Percentiles rank a stretch among this genome's conserved stretches.
phyloP scores from a whole-genome alignment of 2,888 invertebrate species.

The Mythimna ferrago region DNA sequence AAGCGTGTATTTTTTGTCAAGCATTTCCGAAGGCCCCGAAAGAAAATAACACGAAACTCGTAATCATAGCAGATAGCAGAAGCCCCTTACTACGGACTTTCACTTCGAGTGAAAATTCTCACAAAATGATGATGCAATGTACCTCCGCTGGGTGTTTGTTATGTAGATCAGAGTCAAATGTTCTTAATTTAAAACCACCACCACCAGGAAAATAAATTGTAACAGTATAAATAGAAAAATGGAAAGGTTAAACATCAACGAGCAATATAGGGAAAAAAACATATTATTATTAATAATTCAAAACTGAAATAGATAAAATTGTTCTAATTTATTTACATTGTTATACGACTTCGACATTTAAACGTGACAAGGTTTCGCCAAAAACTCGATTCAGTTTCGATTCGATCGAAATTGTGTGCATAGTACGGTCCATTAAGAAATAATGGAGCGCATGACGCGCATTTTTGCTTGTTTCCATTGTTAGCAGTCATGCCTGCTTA shows the following conservation, averaged over 20 bases:
- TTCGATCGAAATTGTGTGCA: background rate
- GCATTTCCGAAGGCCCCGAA: background rate
- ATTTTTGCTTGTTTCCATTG: constrained; percentile 28
- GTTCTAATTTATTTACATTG: background rate
- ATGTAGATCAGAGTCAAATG: background rate
- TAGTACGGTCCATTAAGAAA: constrained; percentile 20
- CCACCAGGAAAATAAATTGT: background rate
- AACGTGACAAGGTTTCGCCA: background rate
- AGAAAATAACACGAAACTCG: background rate
- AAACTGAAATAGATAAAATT: background rate
- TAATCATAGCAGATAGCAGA: constrained; percentile 15
- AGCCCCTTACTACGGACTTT: constrained; percentile 17
- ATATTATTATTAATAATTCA: no score
- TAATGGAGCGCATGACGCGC: background rate
- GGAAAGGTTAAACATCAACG: background rate
- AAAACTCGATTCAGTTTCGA: constrained; percentile 4
- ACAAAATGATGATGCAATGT: background rate
- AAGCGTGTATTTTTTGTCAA: constrained; percentile 1
- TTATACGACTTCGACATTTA: background rate
- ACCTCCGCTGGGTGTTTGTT: background rate
- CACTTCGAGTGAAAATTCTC: background rate
- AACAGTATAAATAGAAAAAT: no score
- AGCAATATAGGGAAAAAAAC: background rate
- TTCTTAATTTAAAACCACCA: background rate
- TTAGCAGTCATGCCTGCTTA: background rate